Percentiles rank a stretch among this genome's conserved stretches.
Conservation (phyloP, 2,113 vertebrate genomes). For the Craseonycteris thonglongyai region DNA sequence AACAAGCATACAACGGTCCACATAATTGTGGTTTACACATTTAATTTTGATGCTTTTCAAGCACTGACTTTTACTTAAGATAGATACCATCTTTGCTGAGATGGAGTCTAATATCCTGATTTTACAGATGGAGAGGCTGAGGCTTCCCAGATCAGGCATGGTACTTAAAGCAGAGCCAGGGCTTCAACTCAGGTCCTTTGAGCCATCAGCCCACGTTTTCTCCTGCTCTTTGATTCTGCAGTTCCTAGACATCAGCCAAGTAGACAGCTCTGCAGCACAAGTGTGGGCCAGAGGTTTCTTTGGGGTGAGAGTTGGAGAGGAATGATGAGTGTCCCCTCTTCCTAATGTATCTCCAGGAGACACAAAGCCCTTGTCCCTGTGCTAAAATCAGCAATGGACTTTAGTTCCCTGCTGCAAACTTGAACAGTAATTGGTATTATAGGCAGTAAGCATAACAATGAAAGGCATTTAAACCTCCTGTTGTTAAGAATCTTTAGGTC, state of each 20-base stretch:
- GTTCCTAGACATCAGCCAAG: neutral
- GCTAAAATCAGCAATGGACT: neutral
- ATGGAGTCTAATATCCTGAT: neutral
- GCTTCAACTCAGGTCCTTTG: neutral
- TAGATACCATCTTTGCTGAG: neutral
- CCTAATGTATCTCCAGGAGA: neutral
- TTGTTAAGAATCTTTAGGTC: slow-evolving; percentile 67
- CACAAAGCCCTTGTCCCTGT: neutral
- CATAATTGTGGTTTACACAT: neutral
- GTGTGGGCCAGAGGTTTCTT: neutral
- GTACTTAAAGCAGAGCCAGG: neutral
- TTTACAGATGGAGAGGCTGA: neutral
- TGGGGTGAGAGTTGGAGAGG: neutral
- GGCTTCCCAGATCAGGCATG: neutral
- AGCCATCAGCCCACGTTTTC: neutral
- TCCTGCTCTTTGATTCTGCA: neutral
- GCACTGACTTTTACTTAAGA: neutral
- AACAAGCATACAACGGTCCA: neutral
- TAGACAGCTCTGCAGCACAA: neutral
- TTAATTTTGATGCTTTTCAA: neutral
- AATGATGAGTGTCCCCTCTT: neutral
- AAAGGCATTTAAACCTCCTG: slow-evolving; percentile 51
- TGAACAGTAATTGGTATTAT: slow-evolving; percentile 38
- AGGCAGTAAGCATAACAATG: slow-evolving; percentile 52
- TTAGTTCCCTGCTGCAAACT: neutral